Evolutionary conservation across 37 sponge, comb jelly and placozoan species (phyloP).

Genomic region (Tethya wilhelma): DNA sequence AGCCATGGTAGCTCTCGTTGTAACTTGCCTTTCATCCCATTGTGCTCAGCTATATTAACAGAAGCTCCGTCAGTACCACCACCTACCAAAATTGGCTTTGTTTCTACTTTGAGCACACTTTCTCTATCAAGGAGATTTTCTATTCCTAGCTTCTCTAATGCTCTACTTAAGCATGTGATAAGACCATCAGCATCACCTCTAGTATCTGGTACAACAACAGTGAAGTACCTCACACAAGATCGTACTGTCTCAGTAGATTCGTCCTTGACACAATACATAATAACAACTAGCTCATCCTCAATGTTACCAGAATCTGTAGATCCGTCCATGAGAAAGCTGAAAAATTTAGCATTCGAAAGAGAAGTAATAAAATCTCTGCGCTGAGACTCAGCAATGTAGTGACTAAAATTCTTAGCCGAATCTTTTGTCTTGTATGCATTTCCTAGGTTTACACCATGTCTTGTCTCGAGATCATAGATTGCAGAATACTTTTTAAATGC

Average conservation of each 20-base stretch:
- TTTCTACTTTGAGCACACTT: no score
- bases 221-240: conserved; percentile 28
- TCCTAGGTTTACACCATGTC: conserved; percentile 69
- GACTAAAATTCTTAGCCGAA: conserved; percentile 28
- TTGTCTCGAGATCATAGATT: conserved; percentile 32
- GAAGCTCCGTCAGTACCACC: conserved; percentile 76
- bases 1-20: no score
- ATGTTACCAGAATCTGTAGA: conserved; percentile 53
- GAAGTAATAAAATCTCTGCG: conserved; percentile 8
- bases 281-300: conserved; percentile 58
- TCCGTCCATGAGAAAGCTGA: conserved; percentile 76
- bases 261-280: conserved; percentile 27
- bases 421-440: conserved; percentile 23
- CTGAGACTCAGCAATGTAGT: conserved; percentile 45
- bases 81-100: conserved; percentile 48
- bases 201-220: no score
- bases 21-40: conserved; percentile 66
- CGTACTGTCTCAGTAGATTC: conserved; percentile 22
- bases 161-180: no score
- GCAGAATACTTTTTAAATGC: conserved; percentile 52
- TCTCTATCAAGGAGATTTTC: no score
- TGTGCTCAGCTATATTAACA: conserved; percentile 54
- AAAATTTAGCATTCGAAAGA: conserved; percentile 39
- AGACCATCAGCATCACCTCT: no score
- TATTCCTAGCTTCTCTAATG: no score